These are phyloP conservation scores for Nyctibius grandis DNA, from an alignment of 2,797 vertebrate species.

Conservation along the genomic window DNA sequence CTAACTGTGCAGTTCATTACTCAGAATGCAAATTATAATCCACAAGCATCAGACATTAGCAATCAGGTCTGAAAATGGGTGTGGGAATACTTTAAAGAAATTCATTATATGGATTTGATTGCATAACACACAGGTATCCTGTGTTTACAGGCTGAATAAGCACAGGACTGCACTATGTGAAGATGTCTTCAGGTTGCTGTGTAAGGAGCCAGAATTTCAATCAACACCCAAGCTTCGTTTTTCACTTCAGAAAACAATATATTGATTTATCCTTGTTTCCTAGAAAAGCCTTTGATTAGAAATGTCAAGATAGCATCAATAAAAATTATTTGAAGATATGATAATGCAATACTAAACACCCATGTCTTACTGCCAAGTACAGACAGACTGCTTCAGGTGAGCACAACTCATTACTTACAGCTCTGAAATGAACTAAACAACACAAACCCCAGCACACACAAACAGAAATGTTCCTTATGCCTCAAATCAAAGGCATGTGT, in stretches of 20 bases:
- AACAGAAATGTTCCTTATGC: not conserved
- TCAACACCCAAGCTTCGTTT: not conserved
- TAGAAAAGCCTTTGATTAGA: not conserved
- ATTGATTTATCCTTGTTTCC: not conserved
- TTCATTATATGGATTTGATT: constrained; percentile 8
- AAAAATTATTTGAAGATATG: not conserved
- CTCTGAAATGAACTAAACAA: not conserved
- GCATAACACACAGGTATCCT: constrained; percentile 1
- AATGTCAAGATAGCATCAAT: not conserved
- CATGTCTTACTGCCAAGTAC: not conserved
- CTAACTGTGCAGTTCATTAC: constrained; percentile 27
- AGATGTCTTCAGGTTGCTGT: not conserved
- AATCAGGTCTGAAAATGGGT: constrained; percentile 30
- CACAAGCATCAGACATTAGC: constrained; percentile 3
- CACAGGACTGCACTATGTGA: not conserved
- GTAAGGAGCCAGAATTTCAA: not conserved
- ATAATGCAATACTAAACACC: not conserved
- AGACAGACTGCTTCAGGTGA: not conserved
- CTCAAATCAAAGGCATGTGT: constrained; percentile 1
- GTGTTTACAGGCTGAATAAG: not conserved
- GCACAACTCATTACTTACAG: not conserved
- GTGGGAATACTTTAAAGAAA: constrained; percentile 34
- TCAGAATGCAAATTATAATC: constrained; percentile 25
- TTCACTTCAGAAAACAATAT: not conserved
- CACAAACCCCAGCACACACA: not conserved